These are phyloP conservation scores for Phaenicophaeus curvirostris DNA, from an alignment of 2,797 vertebrate genomes.

Conservation along the genomic window DNA sequence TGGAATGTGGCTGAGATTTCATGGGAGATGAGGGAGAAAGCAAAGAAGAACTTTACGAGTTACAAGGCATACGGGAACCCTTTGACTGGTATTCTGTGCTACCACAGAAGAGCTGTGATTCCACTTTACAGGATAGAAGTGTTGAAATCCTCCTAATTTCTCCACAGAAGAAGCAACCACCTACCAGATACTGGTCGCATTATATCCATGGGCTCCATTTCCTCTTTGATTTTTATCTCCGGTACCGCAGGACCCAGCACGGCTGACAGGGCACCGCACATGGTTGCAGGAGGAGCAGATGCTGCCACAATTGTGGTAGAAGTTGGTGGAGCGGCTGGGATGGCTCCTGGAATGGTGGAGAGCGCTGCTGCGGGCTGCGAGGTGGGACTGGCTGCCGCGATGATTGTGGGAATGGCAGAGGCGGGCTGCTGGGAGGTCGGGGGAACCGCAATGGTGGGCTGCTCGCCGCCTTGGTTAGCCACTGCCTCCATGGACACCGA, in stretches of 20 bases:
- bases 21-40: not conserved
- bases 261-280: constrained; percentile 80
- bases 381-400: constrained; percentile 85
- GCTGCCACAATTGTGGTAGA: constrained; percentile 86
- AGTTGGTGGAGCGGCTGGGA: constrained; percentile 83
- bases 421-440: constrained; percentile 87
- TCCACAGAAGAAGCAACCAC: not conserved
- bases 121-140: not conserved
- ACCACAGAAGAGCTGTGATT: not conserved
- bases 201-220: constrained; percentile 90
- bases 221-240: constrained; percentile 94
- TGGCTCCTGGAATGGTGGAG: constrained; percentile 85
- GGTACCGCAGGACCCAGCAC: constrained; percentile 78
- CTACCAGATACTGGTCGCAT: constrained; percentile 80
- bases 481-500: constrained; percentile 89
- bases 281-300: constrained; percentile 86
- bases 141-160: not conserved
- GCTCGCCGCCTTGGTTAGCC: constrained; percentile 85
- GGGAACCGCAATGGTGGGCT: constrained; percentile 81
- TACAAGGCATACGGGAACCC: not conserved
- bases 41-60: not conserved
- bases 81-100: not conserved
- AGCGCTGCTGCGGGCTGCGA: constrained; percentile 88
- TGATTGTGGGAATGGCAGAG: constrained; percentile 87
- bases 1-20: too few species aligned